A percentile compares a stretch with the other conserved stretches of the same genome.
Evolutionary conservation across 2,888 invertebrate genomes (phyloP).

Genomic region (Sympetrum striolatum): DNA sequence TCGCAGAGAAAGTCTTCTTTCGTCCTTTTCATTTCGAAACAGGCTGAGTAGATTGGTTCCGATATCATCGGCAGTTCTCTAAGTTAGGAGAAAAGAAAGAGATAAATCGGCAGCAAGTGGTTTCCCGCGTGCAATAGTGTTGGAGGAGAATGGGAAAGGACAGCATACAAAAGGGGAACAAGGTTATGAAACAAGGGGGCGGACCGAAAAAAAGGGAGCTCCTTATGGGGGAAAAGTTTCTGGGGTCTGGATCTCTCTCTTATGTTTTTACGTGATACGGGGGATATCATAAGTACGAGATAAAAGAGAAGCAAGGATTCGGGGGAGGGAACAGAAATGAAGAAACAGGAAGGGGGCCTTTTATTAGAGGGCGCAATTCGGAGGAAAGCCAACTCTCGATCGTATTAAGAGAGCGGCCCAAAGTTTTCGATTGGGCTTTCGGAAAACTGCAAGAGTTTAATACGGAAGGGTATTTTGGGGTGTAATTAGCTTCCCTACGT

Average conservation of each 20-base stretch:
- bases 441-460: slow-evolving; percentile 18
- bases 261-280: slow-evolving; percentile 6
- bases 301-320: slow-evolving; percentile 10
- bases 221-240: background rate
- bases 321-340: background rate
- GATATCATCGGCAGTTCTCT: slow-evolving; percentile 41
- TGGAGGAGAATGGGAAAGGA: background rate
- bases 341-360: background rate
- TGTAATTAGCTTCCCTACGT: slow-evolving; percentile 25
- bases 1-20: background rate
- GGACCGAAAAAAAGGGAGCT: too few species aligned
- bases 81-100: background rate
- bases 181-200: background rate
- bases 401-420: slow-evolving; percentile 20
- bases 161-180: background rate
- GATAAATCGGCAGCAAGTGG: background rate
- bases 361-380: slow-evolving; percentile 17
- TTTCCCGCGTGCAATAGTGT: background rate
- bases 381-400: slow-evolving; percentile 28
- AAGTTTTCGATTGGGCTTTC: slow-evolving; percentile 31
- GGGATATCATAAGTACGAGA: background rate
- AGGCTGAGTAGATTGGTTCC: slow-evolving; percentile 35
- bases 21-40: background rate
- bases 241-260: background rate
- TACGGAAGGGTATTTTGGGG: slow-evolving; percentile 3